These are phyloP conservation scores for Callorhinus ursinus DNA, from an alignment of 2,113 vertebrate genomes.

Conservation along the genomic window DNA sequence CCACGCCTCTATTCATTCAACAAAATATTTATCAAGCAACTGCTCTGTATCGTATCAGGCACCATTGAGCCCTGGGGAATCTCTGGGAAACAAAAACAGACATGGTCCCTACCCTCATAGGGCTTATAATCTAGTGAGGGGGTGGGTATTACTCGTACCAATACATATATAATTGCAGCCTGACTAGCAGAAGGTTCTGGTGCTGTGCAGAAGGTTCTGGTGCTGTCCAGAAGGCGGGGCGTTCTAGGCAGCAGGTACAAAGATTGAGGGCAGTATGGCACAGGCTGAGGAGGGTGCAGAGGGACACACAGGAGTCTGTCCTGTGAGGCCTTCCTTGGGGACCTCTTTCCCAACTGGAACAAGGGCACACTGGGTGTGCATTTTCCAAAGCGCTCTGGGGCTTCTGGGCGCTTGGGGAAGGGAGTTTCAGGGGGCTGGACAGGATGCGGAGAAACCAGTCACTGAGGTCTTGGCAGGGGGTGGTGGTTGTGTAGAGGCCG, in stretches of 20 bases:
- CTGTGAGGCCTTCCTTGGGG: neutral
- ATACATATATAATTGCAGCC: neutral
- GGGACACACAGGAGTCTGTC: neutral
- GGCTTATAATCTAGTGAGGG: neutral
- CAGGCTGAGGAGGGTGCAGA: accelerated
- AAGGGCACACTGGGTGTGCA: too few species aligned
- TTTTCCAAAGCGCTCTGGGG: neutral
- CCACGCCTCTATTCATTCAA: neutral
- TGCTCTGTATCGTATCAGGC: neutral
- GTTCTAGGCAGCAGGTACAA: neutral
- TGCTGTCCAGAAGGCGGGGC: neutral
- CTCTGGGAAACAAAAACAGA: neutral
- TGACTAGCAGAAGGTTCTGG: neutral
- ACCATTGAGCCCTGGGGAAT: neutral
- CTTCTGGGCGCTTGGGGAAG: neutral
- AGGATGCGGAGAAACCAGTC: neutral
- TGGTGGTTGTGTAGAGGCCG: neutral
- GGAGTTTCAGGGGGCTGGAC: neutral
- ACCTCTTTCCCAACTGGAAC: neutral
- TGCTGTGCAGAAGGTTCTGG: neutral
- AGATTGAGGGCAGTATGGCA: neutral
- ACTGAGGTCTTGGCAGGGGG: neutral
- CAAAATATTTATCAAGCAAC: neutral
- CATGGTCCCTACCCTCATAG: neutral
- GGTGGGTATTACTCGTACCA: neutral